phyloP scores from a whole-genome alignment of 2,113 vertebrate genomes.

The Reinhardtius hippoglossoides region DNA sequence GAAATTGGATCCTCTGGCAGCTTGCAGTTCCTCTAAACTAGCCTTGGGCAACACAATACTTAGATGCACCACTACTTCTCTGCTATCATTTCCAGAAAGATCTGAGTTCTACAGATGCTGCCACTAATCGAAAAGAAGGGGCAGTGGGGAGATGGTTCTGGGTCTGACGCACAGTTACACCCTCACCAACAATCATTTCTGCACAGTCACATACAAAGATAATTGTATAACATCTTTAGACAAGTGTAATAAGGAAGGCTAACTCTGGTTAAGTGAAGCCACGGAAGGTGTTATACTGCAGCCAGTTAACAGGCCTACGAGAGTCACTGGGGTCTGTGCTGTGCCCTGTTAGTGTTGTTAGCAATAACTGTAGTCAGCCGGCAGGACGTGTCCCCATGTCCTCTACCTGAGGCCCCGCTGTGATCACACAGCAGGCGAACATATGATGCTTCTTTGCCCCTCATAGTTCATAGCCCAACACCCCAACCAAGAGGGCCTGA shows the following conservation, averaged over 20 bases:
- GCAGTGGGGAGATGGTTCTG: not conserved
- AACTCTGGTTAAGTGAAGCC: slow-evolving; percentile 16
- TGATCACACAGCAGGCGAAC: slow-evolving; percentile 56
- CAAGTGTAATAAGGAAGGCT: slow-evolving; percentile 4
- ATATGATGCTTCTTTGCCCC: slow-evolving; percentile 45
- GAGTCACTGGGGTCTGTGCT: slow-evolving; percentile 32
- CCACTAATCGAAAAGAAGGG: slow-evolving; percentile 19
- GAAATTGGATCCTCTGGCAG: slow-evolving; percentile 70
- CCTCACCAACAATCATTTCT: not conserved
- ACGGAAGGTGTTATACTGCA: slow-evolving; percentile 13
- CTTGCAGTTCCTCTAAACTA: slow-evolving; percentile 57
- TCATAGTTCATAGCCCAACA: slow-evolving; percentile 40
- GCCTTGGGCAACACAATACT: slow-evolving; percentile 59
- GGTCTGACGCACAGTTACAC: not conserved
- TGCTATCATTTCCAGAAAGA: slow-evolving; percentile 47
- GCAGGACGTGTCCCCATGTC: slow-evolving; percentile 54
- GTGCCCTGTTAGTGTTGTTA: slow-evolving; percentile 54
- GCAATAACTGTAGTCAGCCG: slow-evolving; percentile 38
- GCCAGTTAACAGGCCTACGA: slow-evolving; percentile 5
- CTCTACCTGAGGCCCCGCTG: slow-evolving; percentile 65
- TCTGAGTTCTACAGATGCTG: slow-evolving; percentile 28
- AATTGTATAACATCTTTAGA: slow-evolving; percentile 5
- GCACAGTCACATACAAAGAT: not conserved
- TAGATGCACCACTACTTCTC: slow-evolving; percentile 16
- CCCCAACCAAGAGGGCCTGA: slow-evolving; percentile 71